These are phyloP conservation scores for Thunnus albacares DNA, from an alignment of 2,797 vertebrate genomes.

Conservation along the genomic window DNA sequence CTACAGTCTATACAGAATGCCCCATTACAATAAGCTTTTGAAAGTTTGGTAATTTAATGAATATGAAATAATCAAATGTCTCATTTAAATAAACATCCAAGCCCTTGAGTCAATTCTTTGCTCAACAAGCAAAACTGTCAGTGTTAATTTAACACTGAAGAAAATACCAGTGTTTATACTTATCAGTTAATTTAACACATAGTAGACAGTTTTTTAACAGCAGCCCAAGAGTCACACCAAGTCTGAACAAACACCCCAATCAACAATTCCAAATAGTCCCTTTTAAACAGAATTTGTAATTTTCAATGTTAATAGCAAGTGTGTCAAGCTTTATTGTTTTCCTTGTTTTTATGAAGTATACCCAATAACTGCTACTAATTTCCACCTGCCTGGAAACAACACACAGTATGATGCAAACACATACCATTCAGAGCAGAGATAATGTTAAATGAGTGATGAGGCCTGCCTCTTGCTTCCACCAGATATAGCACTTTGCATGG, in stretches of 20 bases:
- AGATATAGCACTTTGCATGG: constrained; percentile 12
- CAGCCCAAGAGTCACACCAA: background rate
- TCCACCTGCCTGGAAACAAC: background rate
- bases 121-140: constrained; percentile 28
- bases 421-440: background rate
- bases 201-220: background rate
- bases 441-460: constrained; percentile 16
- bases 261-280: background rate
- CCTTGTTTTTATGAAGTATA: background rate
- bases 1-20: background rate
- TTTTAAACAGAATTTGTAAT: background rate
- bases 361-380: background rate
- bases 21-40: background rate
- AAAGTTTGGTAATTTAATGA: background rate
- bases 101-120: constrained; percentile 15
- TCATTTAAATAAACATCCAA: constrained; percentile 17
- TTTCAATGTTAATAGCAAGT: background rate
- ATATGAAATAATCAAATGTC: constrained; percentile 11
- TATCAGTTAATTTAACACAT: constrained; percentile 21
- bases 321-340: background rate
- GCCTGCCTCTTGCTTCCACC: background rate
- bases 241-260: constrained; percentile 2
- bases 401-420: constrained; percentile 1
- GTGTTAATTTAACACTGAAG: constrained; percentile 28
- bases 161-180: background rate